Evolutionary conservation across 2,113 vertebrate species (phyloP).

Genomic region (Condylura cristata): DNA sequence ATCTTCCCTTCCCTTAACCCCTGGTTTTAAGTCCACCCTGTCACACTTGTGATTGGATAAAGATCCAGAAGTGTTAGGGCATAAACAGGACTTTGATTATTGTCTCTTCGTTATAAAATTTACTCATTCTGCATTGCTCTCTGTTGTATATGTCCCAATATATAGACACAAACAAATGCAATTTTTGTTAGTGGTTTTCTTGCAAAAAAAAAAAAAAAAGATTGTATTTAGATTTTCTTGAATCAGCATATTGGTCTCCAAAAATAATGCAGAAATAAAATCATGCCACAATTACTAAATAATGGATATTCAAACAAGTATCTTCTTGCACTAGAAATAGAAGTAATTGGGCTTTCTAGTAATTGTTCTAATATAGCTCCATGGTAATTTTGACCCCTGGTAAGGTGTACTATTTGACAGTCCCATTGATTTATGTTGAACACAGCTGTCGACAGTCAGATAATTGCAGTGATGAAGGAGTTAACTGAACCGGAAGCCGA

Average conservation of each 20-base stretch:
- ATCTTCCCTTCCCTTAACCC: too few relatives aligned
- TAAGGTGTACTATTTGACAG: background rate
- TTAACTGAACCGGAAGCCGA: slow-evolving; percentile 41
- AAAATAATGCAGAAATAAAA: slow-evolving; percentile 43
- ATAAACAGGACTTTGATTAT: background rate
- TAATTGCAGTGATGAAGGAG: background rate
- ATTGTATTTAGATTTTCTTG: background rate
- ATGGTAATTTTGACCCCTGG: background rate
- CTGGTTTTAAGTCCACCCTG: background rate
- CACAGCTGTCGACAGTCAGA: background rate
- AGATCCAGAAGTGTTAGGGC: background rate
- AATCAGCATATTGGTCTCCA: background rate
- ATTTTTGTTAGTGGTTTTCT: background rate
- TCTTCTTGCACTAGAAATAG: background rate
- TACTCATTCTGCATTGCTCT: background rate
- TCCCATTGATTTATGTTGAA: background rate
- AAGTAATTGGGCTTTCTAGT: slow-evolving; percentile 4
- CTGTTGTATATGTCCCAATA: background rate
- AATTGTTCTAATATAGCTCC: background rate
- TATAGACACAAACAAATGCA: background rate
- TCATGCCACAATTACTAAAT: background rate
- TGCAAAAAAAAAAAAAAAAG: slow-evolving; percentile 24
- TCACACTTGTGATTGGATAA: background rate
- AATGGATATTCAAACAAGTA: background rate
- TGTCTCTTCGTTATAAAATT: background rate